A percentile compares a stretch with the other conserved stretches of the same genome.
Evolutionary conservation across 64 coral and sea anemone species (phyloP).

Genomic region (Acropora tenuis): DNA sequence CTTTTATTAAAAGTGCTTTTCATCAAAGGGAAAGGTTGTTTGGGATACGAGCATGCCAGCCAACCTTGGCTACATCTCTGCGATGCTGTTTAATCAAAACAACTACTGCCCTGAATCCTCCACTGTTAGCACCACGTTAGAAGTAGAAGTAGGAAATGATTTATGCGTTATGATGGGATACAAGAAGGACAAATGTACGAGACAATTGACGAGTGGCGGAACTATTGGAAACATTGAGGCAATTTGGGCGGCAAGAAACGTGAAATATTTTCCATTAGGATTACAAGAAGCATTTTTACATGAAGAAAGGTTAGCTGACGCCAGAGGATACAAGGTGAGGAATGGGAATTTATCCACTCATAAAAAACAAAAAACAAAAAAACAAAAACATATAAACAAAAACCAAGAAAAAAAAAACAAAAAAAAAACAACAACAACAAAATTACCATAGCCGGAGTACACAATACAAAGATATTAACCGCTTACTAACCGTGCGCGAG

Average conservation of each 20-base stretch:
- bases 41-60: constrained; percentile 80
- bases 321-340: constrained; percentile 29
- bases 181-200: constrained; percentile 48
- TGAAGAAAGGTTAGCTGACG: constrained; percentile 6
- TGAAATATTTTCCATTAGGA: constrained; percentile 58
- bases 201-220: constrained; percentile 58
- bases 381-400: too few relatives aligned
- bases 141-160: constrained; percentile 76
- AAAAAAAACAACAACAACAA: too few relatives aligned
- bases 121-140: constrained; percentile 68
- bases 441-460: too few relatives aligned
- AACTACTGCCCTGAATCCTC: constrained; percentile 73
- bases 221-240: constrained; percentile 64
- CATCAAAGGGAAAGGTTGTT: constrained; percentile 69
- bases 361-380: too few relatives aligned
- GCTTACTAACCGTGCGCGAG: too few relatives aligned
- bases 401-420: too few relatives aligned
- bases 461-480: too few relatives aligned
- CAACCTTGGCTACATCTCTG: constrained; percentile 76
- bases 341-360: not conserved
- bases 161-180: constrained; percentile 84
- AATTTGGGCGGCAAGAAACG: constrained; percentile 63
- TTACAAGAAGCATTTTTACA: constrained; percentile 23
- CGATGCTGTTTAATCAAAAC: constrained; percentile 79
- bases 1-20: not conserved